Evolutionary conservation across 2,888 invertebrate genomes (phyloP).

Genomic region (Nemapogon koenigi): DNA sequence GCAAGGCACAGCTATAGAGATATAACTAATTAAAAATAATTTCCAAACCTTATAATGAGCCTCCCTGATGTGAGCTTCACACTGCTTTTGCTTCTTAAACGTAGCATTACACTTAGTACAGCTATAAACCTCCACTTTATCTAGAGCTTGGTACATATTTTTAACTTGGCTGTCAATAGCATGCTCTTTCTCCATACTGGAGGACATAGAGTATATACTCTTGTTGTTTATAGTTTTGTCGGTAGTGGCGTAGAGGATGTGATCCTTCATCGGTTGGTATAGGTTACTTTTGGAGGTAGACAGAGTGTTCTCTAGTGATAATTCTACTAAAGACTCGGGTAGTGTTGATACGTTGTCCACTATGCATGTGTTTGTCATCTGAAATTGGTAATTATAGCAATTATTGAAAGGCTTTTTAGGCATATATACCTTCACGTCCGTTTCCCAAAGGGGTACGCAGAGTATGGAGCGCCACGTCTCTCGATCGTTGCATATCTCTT

Average conservation of each 20-base stretch:
- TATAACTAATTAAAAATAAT: not conserved
- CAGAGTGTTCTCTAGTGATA: slow-evolving; percentile 48
- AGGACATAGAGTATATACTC: slow-evolving; percentile 42
- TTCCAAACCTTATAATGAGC: slow-evolving; percentile 38
- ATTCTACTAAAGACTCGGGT: slow-evolving; percentile 54
- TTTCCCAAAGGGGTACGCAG: too few species aligned
- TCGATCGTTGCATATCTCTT: too few species aligned
- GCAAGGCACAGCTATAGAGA: not conserved
- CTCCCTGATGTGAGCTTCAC: slow-evolving; percentile 67
- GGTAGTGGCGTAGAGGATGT: slow-evolving; percentile 39
- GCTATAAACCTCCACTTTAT: slow-evolving; percentile 38
- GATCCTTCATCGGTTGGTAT: slow-evolving; percentile 50
- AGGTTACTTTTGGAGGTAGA: slow-evolving; percentile 35
- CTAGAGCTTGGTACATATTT: slow-evolving; percentile 38
- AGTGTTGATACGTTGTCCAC: slow-evolving; percentile 48
- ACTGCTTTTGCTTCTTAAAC: slow-evolving; percentile 69
- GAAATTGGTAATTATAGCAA: slow-evolving; percentile 16
- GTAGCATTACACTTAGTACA: slow-evolving; percentile 58
- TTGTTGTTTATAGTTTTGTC: slow-evolving; percentile 43
- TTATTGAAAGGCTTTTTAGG: too few species aligned
- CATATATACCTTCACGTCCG: too few species aligned
- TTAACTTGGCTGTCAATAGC: slow-evolving; percentile 23
- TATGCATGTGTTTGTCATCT: slow-evolving; percentile 54
- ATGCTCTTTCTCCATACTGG: slow-evolving; percentile 35
- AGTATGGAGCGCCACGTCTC: too few species aligned